Base-by-base conservation (phyloP, 2,113 vertebrate species). In the Onychorhynchus coronatus region DNA sequence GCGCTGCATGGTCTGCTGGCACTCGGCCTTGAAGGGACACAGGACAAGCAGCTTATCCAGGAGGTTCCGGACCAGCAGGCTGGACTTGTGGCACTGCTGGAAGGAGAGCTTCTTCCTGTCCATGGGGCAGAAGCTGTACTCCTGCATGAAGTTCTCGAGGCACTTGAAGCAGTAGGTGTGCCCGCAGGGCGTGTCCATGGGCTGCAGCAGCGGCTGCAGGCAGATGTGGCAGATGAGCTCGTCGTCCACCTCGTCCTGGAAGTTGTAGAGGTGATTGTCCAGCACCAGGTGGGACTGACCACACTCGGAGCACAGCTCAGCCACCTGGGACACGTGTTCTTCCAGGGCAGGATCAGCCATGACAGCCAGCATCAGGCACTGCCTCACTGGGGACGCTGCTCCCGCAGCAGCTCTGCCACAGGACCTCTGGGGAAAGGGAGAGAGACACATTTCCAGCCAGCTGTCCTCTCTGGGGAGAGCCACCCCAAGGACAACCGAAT, bases 211-310 rank as follows among this genome's bases (percentile, higher is more conserved):
- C 7, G 99, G 99, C 97, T 99, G 99, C 75, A 99, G 98, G 93
- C 99, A 99, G 91, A 99, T 99, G 95, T 99, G 99, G 95, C 99
- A 99, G 66, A 98, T 96, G 91, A 99, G 97, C 75, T 99, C 99
- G 30, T 99, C 99, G 3, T 99, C 99, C 95, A 99, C 99, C 44
- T 99, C 99, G 8, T 99, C 98, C 91, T 98, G 98, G 97, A 99
- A 99, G 97, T 99, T 99, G 66, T 99, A 99, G 70, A 99, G 97
- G 88, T 99, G 99, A 94, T 98, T 98, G 74, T 99, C 99, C 53
- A 95, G 97, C 74, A 97, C 88, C 31, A 98, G 98, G 27, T 99
- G 99, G 85, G 88, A 92, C 97, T 99, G 99, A 22, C 99, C 99
- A 6, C 99, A 99, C 82, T 99, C 99, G 5, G 97, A 98, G 91